phyloP scores from a whole-genome alignment of 2,113 vertebrate genomes.

The Meriones unguiculatus region DNA sequence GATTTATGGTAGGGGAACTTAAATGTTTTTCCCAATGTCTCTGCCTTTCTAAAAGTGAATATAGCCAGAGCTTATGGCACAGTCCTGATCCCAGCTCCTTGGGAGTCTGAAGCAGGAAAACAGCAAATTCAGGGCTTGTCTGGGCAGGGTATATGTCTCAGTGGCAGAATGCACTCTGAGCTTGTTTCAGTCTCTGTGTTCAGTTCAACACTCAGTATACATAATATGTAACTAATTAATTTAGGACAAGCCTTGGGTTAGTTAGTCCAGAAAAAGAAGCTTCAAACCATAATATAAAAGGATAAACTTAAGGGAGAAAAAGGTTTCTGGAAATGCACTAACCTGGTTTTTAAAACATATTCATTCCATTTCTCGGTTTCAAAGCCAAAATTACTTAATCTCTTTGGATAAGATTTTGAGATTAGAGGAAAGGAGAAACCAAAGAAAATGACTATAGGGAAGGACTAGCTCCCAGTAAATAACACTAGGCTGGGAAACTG shows the following conservation, averaged over 20 bases:
- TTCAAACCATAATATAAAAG: neutral
- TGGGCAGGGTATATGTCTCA: neutral
- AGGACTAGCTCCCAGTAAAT: neutral
- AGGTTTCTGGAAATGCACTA: neutral
- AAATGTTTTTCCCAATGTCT: neutral
- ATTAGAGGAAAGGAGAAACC: neutral
- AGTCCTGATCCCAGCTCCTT: neutral
- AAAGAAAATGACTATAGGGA: neutral
- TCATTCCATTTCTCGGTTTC: fast-evolving
- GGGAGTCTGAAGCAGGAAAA: neutral
- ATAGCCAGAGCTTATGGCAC: neutral
- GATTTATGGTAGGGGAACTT: neutral
- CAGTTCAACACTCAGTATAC: neutral
- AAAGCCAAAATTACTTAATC: neutral
- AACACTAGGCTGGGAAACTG: neutral
- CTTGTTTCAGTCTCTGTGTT: neutral
- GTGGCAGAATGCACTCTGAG: neutral
- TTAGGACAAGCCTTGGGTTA: neutral
- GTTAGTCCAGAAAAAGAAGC: neutral
- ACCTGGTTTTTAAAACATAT: neutral
- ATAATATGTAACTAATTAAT: neutral
- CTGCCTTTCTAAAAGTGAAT: neutral
- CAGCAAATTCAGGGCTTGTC: neutral
- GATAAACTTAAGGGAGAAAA: neutral
- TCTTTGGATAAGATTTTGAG: neutral